Percentiles rank a stretch among this genome's conserved stretches.
Evolutionary conservation across 1,140 invertebrate species (phyloP).

Genomic region (Cydia strobilella): DNA sequence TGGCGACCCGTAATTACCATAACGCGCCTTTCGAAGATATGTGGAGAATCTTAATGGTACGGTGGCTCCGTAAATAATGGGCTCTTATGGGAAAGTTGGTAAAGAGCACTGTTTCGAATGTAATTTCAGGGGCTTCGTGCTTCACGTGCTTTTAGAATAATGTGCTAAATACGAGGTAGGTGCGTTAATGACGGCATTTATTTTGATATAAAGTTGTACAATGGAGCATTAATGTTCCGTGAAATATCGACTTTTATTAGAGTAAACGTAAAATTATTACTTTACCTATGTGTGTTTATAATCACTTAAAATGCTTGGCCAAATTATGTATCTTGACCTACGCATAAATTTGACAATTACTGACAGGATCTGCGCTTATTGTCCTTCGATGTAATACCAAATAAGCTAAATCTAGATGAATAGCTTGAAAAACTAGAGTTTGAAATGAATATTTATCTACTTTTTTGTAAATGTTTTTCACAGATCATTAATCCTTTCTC

Average conservation of each 20-base stretch:
- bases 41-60: constrained; percentile 79
- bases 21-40: constrained; percentile 78
- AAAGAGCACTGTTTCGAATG: constrained; percentile 75
- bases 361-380: too few species aligned
- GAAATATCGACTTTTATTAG: constrained; percentile 23
- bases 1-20: constrained; percentile 79
- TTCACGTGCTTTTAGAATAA: constrained; percentile 64
- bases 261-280: not conserved
- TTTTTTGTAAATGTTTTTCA: not conserved
- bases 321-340: too few species aligned
- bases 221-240: constrained; percentile 45
- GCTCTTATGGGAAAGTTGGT: constrained; percentile 78
- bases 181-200: constrained; percentile 45
- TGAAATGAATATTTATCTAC: not conserved
- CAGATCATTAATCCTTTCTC: not conserved
- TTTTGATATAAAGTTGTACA: constrained; percentile 45
- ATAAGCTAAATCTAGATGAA: not conserved
- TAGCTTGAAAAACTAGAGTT: not conserved
- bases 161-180: constrained; percentile 46
- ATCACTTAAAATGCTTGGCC: not conserved
- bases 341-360: too few species aligned
- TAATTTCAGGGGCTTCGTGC: constrained; percentile 73
- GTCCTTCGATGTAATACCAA: too few species aligned
- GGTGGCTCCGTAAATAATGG: constrained; percentile 78
- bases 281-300: not conserved